These are phyloP conservation scores for Pangasius krempfi DNA, from an alignment of 2,797 vertebrate genomes.

Conservation along the genomic window DNA sequence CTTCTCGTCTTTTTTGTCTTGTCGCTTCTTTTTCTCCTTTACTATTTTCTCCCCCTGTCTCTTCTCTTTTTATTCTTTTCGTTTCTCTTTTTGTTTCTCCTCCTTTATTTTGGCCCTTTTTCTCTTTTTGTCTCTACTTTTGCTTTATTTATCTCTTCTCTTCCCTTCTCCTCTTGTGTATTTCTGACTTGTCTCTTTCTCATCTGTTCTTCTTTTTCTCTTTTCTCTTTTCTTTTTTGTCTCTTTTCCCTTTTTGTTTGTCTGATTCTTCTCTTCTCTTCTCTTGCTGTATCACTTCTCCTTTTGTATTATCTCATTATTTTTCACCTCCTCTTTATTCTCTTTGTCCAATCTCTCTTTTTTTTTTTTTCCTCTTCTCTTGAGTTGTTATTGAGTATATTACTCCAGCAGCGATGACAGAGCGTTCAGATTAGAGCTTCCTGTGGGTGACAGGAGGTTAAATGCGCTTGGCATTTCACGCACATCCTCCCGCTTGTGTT, in stretches of 20 bases:
- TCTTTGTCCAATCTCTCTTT: background rate
- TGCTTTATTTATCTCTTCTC: background rate
- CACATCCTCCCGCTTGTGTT: slow-evolving; percentile 14
- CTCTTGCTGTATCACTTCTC: too few species aligned
- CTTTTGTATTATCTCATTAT: background rate
- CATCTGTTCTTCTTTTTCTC: background rate
- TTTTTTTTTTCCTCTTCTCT: background rate
- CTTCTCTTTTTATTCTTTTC: background rate
- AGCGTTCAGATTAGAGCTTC: background rate
- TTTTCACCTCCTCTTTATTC: too few species aligned
- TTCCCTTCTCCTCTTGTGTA: background rate
- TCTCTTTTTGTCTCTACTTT: background rate
- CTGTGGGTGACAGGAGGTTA: slow-evolving; percentile 18
- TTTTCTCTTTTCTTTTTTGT: background rate
- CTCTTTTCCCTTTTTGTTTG: too few species aligned
- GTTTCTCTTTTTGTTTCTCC: background rate
- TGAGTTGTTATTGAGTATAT: background rate
- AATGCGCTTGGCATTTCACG: slow-evolving; percentile 4
- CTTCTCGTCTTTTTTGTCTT: background rate
- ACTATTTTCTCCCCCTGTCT: background rate
- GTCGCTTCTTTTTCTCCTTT: background rate
- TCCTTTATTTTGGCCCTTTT: background rate
- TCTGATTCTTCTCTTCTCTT: background rate
- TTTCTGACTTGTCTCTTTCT: background rate
- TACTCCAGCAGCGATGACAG: background rate